phyloP scores from a whole-genome alignment of 2,888 invertebrate species.

The Cantharis lateralis region DNA sequence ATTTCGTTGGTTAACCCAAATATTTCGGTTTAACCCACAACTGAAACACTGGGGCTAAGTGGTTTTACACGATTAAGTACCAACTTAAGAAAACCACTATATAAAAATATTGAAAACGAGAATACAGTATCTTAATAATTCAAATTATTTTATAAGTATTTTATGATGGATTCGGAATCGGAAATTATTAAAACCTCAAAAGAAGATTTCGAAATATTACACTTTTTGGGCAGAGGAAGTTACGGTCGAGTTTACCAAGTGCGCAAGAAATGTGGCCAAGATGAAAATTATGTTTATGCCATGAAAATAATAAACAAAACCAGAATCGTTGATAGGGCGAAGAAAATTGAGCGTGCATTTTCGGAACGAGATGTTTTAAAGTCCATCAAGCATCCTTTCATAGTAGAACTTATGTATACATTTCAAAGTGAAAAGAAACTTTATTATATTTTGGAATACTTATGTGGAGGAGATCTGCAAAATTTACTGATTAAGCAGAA shows the following conservation, averaged over 20 bases:
- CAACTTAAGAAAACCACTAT: not conserved
- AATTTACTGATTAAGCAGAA: not conserved
- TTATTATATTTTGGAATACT: not conserved
- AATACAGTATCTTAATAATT: too few species aligned
- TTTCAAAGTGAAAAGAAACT: not conserved
- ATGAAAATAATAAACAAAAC: slow-evolving; percentile 99
- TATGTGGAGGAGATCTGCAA: not conserved
- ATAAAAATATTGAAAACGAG: too few species aligned
- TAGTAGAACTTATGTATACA: not conserved
- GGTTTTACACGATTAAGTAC: too few species aligned
- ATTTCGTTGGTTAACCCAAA: too few species aligned
- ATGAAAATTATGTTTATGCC: slow-evolving; percentile 93
- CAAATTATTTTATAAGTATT: too few species aligned
- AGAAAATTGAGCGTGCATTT: slow-evolving; percentile 99
- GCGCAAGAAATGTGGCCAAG: slow-evolving; percentile 88
- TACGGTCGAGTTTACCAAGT: slow-evolving; percentile 98
- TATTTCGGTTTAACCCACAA: too few species aligned
- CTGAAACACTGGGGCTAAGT: too few species aligned
- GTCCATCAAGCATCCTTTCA: slow-evolving; percentile 78
- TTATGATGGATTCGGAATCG: not conserved
- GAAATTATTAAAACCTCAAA: not conserved
- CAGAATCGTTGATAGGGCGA: slow-evolving; percentile 97
- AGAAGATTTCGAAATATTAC: slow-evolving; percentile 91
- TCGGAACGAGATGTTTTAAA: slow-evolving; percentile 99
- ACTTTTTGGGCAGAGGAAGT: slow-evolving; percentile 95